These are phyloP conservation scores for Peromyscus maniculatus DNA, from an alignment of 2,113 vertebrate genomes.

Conservation along the genomic window DNA sequence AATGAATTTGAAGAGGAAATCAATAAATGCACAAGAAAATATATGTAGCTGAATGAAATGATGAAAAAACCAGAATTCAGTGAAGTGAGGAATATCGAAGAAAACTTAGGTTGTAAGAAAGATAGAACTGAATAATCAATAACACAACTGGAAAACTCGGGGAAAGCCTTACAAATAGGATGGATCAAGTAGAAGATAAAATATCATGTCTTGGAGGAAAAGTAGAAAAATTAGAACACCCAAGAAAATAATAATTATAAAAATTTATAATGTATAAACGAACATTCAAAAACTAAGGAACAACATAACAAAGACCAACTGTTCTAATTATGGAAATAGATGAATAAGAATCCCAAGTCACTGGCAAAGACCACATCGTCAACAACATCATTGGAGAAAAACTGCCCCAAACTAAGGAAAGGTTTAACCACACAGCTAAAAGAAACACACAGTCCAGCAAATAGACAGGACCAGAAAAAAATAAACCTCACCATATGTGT, in stretches of 20 bases:
- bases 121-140: background rate
- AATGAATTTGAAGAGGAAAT: background rate
- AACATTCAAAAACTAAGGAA: background rate
- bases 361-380: background rate
- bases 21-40: background rate
- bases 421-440: background rate
- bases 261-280: background rate
- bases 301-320: background rate
- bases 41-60: background rate
- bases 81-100: background rate
- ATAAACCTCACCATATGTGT: background rate
- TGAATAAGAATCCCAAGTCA: background rate
- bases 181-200: background rate
- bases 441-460: background rate
- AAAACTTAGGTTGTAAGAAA: background rate
- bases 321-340: background rate
- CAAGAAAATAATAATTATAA: background rate
- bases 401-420: background rate
- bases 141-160: background rate
- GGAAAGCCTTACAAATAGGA: background rate
- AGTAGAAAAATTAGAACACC: background rate
- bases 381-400: background rate
- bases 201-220: background rate
- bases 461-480: background rate
- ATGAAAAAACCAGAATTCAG: background rate